Evolutionary conservation across 2,888 invertebrate genomes (phyloP).

Genomic region (Brachylomia viminalis): DNA sequence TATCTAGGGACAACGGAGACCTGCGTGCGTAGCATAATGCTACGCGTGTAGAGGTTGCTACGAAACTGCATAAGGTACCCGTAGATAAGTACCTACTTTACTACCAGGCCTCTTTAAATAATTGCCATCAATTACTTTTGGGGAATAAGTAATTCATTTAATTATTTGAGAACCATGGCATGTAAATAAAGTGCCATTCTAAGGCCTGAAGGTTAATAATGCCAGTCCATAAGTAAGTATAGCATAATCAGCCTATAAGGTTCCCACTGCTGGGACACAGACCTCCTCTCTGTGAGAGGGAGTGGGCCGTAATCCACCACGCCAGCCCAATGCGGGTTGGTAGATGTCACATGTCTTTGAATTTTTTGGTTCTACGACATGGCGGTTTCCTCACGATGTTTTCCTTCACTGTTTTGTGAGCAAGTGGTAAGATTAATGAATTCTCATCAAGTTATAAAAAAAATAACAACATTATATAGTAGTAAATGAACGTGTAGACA

Average conservation of each 20-base stretch:
- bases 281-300: too few species aligned
- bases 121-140: not conserved
- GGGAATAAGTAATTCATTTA: not conserved
- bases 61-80: not conserved
- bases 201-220: not conserved
- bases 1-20: not conserved
- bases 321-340: too few species aligned
- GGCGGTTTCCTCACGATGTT: too few species aligned
- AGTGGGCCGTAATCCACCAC: too few species aligned
- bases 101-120: not conserved
- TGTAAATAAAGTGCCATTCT: not conserved
- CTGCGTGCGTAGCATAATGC: constrained; percentile 18
- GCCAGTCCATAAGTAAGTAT: not conserved
- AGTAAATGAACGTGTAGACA: not conserved
- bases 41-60: constrained; percentile 16
- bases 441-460: not conserved
- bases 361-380: too few species aligned
- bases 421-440: too few species aligned
- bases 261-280: too few species aligned
- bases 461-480: not conserved
- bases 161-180: not conserved
- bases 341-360: too few species aligned
- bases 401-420: too few species aligned
- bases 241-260: too few species aligned
- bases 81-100: not conserved